Evolutionary conservation across 2,113 vertebrate genomes (phyloP).

Genomic region (Rhea americana): DNA sequence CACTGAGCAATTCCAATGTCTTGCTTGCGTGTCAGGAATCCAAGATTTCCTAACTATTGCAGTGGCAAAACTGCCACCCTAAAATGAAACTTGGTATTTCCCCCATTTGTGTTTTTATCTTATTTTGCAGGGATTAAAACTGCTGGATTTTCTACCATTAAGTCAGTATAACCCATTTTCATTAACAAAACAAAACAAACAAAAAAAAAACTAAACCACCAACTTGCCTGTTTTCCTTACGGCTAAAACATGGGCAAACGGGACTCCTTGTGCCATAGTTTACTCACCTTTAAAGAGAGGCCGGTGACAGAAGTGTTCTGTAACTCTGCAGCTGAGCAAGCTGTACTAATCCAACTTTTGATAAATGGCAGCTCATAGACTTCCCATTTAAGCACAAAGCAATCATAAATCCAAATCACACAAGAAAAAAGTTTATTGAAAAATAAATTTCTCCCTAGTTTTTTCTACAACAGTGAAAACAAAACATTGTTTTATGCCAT

Average conservation of each 20-base stretch:
- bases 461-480: conserved; percentile 83
- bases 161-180: background rate
- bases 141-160: background rate
- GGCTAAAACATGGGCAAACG: fast-evolving
- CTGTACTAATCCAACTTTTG: background rate
- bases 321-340: background rate
- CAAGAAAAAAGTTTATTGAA: conserved; percentile 92
- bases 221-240: background rate
- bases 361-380: background rate
- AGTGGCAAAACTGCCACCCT: background rate
- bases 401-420: conserved; percentile 76
- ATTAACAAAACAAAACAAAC: background rate
- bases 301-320: background rate
- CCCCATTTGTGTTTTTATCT: background rate
- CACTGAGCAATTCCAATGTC: background rate
- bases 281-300: background rate
- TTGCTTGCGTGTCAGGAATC: background rate
- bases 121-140: background rate
- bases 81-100: background rate
- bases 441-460: conserved; percentile 95
- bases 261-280: fast-evolving
- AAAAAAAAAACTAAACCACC: background rate
- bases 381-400: conserved; percentile 37
- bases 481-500: conserved; percentile 73
- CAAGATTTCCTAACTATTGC: background rate